Conservation (phyloP, 2,797 vertebrate species). For the Lacerta agilis region DNA sequence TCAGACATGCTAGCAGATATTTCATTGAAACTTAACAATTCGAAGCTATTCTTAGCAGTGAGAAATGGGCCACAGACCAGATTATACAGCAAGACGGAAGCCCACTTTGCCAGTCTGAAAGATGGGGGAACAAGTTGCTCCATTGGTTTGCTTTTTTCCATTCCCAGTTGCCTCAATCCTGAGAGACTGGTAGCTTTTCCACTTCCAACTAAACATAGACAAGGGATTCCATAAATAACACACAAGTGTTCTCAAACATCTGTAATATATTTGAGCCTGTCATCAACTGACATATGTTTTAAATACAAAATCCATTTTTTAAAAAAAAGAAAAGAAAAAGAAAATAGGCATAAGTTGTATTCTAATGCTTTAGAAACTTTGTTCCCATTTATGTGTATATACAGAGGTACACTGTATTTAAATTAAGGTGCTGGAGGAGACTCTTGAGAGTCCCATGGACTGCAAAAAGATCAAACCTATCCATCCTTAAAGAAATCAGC, state of each 20-base stretch:
- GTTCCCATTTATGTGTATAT: not conserved
- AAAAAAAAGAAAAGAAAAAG: too few species aligned
- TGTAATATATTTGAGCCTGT: too few species aligned
- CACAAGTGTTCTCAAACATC: too few species aligned
- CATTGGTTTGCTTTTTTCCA: slow-evolving; percentile 19
- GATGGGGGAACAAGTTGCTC: not conserved
- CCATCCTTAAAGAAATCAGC: too few species aligned
- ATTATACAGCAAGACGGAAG: slow-evolving; percentile 37
- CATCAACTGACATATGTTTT: too few species aligned
- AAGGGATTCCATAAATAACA: too few species aligned
- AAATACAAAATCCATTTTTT: too few species aligned
- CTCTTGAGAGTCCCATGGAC: too few species aligned
- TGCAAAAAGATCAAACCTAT: too few species aligned
- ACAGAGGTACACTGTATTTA: too few species aligned
- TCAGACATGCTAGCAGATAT: not conserved
- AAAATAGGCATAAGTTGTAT: too few species aligned
- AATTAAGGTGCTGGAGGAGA: too few species aligned
- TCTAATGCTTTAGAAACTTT: not conserved
- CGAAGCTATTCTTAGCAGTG: slow-evolving; percentile 35
- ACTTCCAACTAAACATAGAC: not conserved
- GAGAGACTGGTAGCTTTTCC: not conserved
- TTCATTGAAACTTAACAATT: slow-evolving; percentile 38
- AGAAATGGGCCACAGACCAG: not conserved
- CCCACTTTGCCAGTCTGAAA: rapidly evolving
- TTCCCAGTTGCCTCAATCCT: slow-evolving; percentile 16